These are phyloP conservation scores for Periophthalmus modestus DNA, from an alignment of 2,113 vertebrate species.

Conservation along the genomic window DNA sequence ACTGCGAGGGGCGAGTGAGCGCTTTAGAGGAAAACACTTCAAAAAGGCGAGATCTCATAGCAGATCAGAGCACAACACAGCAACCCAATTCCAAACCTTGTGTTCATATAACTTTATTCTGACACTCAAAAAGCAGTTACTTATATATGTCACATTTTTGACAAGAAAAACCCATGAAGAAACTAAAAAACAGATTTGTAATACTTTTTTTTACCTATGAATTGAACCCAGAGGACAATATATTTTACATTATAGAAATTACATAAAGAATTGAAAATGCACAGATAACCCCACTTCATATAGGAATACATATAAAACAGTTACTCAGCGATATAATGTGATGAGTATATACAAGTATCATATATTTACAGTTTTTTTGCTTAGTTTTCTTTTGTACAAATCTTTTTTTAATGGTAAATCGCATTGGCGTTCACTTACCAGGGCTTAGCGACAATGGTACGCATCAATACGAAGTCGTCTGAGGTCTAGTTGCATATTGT, in stretches of 20 bases:
- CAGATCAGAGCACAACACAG: constrained; percentile 8
- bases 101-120: constrained; percentile 75
- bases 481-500: constrained; percentile 69
- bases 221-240: constrained; percentile 69
- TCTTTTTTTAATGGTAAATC: constrained; percentile 45
- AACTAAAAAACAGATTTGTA: constrained; percentile 57
- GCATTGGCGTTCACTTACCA: constrained; percentile 71
- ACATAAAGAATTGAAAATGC: constrained; percentile 73
- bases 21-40: background rate
- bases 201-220: constrained; percentile 56
- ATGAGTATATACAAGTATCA: constrained; percentile 63
- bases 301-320: constrained; percentile 76
- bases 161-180: constrained; percentile 66
- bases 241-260: constrained; percentile 66
- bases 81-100: constrained; percentile 44
- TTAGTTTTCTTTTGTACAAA: constrained; percentile 69
- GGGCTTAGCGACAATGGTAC: constrained; percentile 44
- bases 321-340: constrained; percentile 69
- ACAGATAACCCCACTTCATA: constrained; percentile 73
- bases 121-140: constrained; percentile 76
- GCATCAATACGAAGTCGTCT: constrained; percentile 39
- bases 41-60: background rate
- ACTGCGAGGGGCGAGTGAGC: background rate
- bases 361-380: constrained; percentile 72
- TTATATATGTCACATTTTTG: constrained; percentile 71